Conservation (phyloP, 1,140 invertebrate genomes). For the Pomacea maculata region DNA sequence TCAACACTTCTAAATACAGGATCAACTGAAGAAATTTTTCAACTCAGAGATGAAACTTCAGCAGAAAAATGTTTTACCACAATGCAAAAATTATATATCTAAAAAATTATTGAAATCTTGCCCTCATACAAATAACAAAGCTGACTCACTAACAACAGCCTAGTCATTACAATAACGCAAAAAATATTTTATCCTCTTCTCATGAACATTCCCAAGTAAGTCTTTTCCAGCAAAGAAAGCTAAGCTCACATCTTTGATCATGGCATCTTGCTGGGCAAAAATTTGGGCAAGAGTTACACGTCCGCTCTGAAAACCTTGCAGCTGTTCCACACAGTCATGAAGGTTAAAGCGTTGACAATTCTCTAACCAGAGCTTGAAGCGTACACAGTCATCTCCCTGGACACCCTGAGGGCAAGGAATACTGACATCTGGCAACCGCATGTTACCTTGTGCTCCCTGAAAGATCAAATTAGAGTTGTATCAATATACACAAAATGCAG, state of each 20-base stretch:
- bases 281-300: constrained; percentile 50
- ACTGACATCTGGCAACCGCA: constrained; percentile 17
- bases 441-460: constrained; percentile 19
- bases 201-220: neutral
- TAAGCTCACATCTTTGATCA: constrained; percentile 6
- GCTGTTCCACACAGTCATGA: constrained; percentile 42
- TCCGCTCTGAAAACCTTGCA: constrained; percentile 42
- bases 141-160: no score
- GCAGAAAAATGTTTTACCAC: neutral
- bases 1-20: neutral
- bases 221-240: neutral
- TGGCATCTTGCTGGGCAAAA: constrained; percentile 42
- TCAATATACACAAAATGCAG: neutral
- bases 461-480: no score
- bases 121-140: neutral
- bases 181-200: no score
- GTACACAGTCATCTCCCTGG: constrained; percentile 51
- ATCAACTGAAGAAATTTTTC: neutral
- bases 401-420: constrained; percentile 49
- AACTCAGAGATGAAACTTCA: neutral
- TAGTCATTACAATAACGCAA: no score
- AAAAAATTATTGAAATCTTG: neutral
- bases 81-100: neutral
- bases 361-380: constrained; percentile 54
- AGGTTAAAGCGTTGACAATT: constrained; percentile 49